Evolutionary conservation across 2,113 vertebrate genomes (phyloP), one percentile per base, ranked within the genome.

Genomic region (Cephalopterus ornatus): DNA sequence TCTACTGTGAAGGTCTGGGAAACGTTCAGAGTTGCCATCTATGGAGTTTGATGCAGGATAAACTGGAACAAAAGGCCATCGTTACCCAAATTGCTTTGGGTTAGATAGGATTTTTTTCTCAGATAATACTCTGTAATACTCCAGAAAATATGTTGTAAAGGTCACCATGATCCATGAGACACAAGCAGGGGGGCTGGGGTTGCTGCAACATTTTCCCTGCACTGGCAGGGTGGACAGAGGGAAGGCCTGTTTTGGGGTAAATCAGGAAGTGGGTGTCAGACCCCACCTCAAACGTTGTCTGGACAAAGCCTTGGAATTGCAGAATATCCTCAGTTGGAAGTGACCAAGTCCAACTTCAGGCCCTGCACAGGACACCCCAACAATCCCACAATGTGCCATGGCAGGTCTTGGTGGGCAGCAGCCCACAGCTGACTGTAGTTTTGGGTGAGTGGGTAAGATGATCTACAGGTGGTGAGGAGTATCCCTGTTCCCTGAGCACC

Each of bases 1-100:
- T 96, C 93, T 95, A 86, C 95, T 94, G 88, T 71, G 88, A 94
- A 93, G 92, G 93, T 93, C 96, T 95, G 92, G 93, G 95, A 96
- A 97, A 92, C 15, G 33, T 95, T 94, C 72, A 28, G 44, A 35
- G 65, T 71, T 92, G 73, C 85, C 92, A 82, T 91, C 84, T 85
- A 61, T 85, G 90, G 92, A 90, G 65, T 65, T 67, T 63, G 73
- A 41, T 78, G 83, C 9, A 35, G 65, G 65, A 94, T 70, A 74
- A 96, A 88, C 52, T 3, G 1, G 79, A 84, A 75, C 65, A 81
- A 93, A 93, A 96, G 83, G 93, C 76, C 90, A 68, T 58, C 55
- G 0, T 78, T 71, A 67, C 68, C 83, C 91, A 61, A 71, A 44
- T 5, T 52, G 28, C 58, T 91, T 93, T 61, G 20, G 44, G 68